Conservation (phyloP, 2,888 invertebrate species). For the Andrena minutula region DNA sequence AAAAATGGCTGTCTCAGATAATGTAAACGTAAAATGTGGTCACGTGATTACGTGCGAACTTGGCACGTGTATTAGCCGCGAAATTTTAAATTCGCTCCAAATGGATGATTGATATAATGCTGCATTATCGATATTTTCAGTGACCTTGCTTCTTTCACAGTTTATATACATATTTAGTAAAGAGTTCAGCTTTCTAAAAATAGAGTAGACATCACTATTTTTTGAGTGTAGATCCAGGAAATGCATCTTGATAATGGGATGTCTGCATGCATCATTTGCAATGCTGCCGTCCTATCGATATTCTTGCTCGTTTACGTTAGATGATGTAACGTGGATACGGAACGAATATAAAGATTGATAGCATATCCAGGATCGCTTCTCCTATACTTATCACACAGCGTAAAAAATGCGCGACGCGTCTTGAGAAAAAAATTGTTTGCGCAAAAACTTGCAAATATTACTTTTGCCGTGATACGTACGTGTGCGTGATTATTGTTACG, state of each 20-base stretch:
- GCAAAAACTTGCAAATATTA: constrained; percentile 25
- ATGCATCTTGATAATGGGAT: constrained; percentile 8
- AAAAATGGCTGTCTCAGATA: neutral
- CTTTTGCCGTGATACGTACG: neutral
- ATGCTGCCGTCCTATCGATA: constrained; percentile 8
- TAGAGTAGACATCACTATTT: neutral
- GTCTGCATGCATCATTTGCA: neutral
- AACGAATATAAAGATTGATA: constrained; percentile 21
- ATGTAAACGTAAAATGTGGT: neutral
- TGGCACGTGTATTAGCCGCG: neutral
- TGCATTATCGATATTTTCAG: no score
- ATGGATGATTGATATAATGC: neutral
- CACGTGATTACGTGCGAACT: neutral
- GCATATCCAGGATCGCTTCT: constrained; percentile 3
- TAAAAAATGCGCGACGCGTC: neutral
- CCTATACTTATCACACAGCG: neutral
- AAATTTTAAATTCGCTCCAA: neutral
- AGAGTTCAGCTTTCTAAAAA: no score
- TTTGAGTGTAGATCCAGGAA: neutral
- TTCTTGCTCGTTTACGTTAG: constrained; percentile 15
- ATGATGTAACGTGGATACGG: constrained; percentile 27
- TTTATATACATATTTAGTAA: no score
- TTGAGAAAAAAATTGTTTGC: neutral
- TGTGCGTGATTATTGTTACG: constrained; percentile 25
- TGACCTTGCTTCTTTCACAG: no score